Evolutionary conservation across 2,113 vertebrate species (phyloP).

Genomic region (mouse (Mus musculus)): DNA sequence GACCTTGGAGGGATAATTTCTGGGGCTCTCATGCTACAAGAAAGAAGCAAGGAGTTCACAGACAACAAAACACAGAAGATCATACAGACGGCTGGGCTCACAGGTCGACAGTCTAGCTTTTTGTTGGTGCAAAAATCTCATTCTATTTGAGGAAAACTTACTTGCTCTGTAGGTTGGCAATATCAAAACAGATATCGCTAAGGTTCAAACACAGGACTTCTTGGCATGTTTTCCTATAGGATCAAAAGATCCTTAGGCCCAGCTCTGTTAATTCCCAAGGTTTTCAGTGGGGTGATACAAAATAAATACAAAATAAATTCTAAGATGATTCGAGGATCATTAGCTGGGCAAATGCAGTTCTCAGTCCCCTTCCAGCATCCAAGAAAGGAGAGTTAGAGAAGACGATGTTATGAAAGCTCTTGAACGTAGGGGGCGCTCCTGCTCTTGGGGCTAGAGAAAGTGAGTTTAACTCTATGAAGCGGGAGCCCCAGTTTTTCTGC

Average conservation of each 20-base stretch:
- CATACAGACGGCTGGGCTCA: neutral
- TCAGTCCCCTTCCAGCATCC: neutral
- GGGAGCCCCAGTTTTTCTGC: accelerated
- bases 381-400: neutral
- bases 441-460: neutral
- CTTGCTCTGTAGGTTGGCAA: neutral
- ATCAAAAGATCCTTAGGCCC: neutral
- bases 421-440: neutral
- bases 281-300: neutral
- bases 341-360: neutral
- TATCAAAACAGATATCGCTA: neutral
- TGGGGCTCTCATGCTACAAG: neutral
- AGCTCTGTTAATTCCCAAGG: neutral
- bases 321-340: neutral
- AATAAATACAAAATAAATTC: neutral
- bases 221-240: neutral
- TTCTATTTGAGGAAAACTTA: neutral
- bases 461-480: neutral
- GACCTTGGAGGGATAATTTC: neutral
- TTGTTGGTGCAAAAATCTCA: neutral
- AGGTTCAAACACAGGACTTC: neutral
- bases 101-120: neutral
- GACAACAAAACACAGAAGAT: neutral
- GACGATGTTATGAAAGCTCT: neutral
- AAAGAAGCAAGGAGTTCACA: neutral